phyloP scores from a whole-genome alignment of 1,140 invertebrate species.

The Lasaia peninsularis region DNA sequence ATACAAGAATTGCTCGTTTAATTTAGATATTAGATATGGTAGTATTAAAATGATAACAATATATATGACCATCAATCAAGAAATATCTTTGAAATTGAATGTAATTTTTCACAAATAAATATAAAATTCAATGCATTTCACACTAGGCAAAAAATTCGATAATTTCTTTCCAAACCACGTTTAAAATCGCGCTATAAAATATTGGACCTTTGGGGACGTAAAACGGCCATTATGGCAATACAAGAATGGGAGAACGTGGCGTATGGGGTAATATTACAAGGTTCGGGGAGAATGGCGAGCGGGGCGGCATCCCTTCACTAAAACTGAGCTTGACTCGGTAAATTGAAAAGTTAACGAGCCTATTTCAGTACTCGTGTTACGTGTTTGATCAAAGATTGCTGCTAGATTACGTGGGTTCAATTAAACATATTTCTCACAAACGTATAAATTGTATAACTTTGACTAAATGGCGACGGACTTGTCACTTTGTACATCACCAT shows the following conservation, averaged over 20 bases:
- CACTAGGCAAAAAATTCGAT: neutral
- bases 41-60: too few relatives aligned
- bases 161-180: neutral
- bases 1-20: too few relatives aligned
- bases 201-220: neutral
- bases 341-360: conserved; percentile 32
- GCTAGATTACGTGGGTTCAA: neutral
- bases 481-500: too few relatives aligned
- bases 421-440: too few relatives aligned
- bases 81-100: too few relatives aligned
- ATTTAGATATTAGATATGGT: too few relatives aligned
- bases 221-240: neutral
- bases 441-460: too few relatives aligned
- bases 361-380: conserved; percentile 12
- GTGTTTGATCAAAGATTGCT: neutral
- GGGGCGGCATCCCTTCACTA: conserved; percentile 10
- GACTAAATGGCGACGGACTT: too few relatives aligned
- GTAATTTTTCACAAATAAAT: too few relatives aligned
- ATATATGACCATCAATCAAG: too few relatives aligned
- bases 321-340: conserved; percentile 13
- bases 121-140: too few relatives aligned
- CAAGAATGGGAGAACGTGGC: conserved; percentile 1
- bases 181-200: neutral
- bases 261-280: conserved; percentile 13
- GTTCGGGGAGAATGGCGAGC: neutral